Evolutionary conservation across 2,797 vertebrate genomes (phyloP).

Genomic region (Emys orbicularis): DNA sequence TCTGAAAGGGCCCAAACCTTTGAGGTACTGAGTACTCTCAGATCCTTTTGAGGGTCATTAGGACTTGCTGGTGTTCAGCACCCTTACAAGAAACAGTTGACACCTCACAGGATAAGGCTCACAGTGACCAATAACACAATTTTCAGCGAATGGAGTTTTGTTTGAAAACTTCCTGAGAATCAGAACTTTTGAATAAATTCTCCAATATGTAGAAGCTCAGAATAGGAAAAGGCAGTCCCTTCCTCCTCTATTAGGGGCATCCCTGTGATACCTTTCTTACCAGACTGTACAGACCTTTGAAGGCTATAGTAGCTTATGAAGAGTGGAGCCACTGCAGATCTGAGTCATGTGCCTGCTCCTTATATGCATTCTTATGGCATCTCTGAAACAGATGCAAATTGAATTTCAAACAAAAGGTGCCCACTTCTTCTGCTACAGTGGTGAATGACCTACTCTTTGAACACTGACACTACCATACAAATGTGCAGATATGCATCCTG

Average conservation of each 20-base stretch:
- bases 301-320: neutral
- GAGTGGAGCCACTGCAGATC: conserved; percentile 14
- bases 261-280: neutral
- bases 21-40: fast-evolving
- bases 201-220: neutral
- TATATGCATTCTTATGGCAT: conserved; percentile 32
- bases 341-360: conserved; percentile 4
- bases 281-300: neutral
- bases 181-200: neutral
- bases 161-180: neutral
- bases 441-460: conserved; percentile 37
- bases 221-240: neutral
- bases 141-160: neutral
- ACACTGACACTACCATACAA: neutral
- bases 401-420: conserved; percentile 67
- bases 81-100: neutral
- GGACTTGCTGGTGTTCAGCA: fast-evolving
- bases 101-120: neutral
- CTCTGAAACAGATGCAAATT: conserved; percentile 61
- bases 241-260: neutral
- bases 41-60: neutral
- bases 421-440: neutral
- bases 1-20: fast-evolving
- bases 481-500: conserved; percentile 5
- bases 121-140: neutral